These are phyloP conservation scores for Oreortyx pictus DNA, from an alignment of 2,797 vertebrate species.

Conservation along the genomic window DNA sequence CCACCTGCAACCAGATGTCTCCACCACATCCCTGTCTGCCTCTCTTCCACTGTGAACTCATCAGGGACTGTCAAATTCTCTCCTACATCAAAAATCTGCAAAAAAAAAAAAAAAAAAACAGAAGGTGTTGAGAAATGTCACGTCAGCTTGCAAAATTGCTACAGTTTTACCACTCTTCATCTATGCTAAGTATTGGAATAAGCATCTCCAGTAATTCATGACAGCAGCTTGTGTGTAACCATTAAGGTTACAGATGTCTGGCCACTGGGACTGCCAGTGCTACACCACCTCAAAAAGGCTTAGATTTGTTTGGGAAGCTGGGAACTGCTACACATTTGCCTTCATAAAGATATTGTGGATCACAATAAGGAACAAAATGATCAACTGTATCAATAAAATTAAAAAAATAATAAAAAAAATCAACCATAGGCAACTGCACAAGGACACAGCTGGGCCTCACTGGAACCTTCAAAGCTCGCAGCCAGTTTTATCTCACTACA, in stretches of 20 bases:
- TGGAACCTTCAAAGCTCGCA: not conserved
- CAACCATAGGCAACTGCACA: not conserved
- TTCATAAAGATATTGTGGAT: not conserved
- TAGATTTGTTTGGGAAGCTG: not conserved
- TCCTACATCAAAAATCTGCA: slow-evolving; percentile 95
- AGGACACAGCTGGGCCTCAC: not conserved
- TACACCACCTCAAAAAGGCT: not conserved
- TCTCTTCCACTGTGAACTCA: slow-evolving; percentile 96
- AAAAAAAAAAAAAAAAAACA: slow-evolving; percentile 46
- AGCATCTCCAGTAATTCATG: not conserved
- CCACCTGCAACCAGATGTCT: slow-evolving; percentile 95
- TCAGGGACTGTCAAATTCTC: slow-evolving; percentile 95
- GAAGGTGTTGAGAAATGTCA: not conserved
- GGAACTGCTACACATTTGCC: not conserved
- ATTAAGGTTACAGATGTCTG: not conserved
- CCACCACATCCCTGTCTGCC: slow-evolving; percentile 96
- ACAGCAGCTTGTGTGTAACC: not conserved
- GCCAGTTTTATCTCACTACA: slow-evolving; percentile 2
- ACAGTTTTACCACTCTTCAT: not conserved
- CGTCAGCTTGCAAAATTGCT: not conserved
- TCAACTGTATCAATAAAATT: not conserved
- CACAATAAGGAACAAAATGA: not conserved
- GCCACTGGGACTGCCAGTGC: not conserved
- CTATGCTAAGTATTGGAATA: not conserved
- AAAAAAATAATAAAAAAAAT: not conserved